These are phyloP conservation scores for Philaethria dido DNA, from an alignment of 2,888 invertebrate genomes.

Conservation along the genomic window DNA sequence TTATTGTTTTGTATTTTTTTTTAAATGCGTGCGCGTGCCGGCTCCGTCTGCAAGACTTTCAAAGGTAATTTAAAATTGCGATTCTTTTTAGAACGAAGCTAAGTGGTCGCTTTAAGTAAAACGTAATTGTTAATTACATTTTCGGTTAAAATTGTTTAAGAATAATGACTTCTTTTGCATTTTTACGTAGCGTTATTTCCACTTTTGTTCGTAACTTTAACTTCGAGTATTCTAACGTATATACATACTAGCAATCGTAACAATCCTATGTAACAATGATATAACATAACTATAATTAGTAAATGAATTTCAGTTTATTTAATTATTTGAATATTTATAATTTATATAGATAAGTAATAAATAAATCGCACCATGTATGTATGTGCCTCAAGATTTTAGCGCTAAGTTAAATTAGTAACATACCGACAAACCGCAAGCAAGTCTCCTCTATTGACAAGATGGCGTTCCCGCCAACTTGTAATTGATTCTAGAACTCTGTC, in stretches of 20 bases:
- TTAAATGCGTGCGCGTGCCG: slow-evolving; percentile 76
- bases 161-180: slow-evolving; percentile 36
- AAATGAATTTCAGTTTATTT: not conserved
- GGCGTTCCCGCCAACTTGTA: slow-evolving; percentile 47
- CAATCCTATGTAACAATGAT: no score
- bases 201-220: slow-evolving; percentile 26
- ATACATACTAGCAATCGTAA: no score
- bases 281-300: no score
- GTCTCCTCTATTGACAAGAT: slow-evolving; percentile 49
- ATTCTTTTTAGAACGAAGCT: slow-evolving; percentile 45
- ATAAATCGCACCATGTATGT: not conserved
- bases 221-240: not conserved
- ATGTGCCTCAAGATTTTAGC: slow-evolving; percentile 36
- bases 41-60: slow-evolving; percentile 70
- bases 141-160: slow-evolving; percentile 37
- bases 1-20: slow-evolving; percentile 76
- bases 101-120: slow-evolving; percentile 40
- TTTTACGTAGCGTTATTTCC: slow-evolving; percentile 25
- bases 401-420: slow-evolving; percentile 60
- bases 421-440: slow-evolving; percentile 52
- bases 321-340: not conserved
- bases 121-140: slow-evolving; percentile 42
- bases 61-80: slow-evolving; percentile 50
- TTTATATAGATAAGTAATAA: no score
- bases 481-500: slow-evolving; percentile 50